Percentiles rank a stretch among this genome's conserved stretches.
Evolutionary conservation across 2,797 vertebrate genomes (phyloP).

Genomic region (Hemibagrus guttatus): DNA sequence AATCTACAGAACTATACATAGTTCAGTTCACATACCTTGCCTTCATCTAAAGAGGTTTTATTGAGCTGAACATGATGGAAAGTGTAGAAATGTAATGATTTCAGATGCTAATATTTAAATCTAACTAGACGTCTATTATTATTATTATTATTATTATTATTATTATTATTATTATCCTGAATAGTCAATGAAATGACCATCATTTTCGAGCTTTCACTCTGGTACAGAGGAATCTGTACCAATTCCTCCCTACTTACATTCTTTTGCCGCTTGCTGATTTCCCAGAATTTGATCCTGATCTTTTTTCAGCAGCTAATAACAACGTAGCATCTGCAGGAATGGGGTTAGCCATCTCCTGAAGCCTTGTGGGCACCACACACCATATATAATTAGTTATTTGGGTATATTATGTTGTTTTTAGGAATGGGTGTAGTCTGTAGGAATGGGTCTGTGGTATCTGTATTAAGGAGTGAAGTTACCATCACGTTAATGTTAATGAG

Average conservation of each 20-base stretch:
- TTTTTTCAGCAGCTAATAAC: slow-evolving; percentile 6
- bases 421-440: not conserved
- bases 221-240: no score
- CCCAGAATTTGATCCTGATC: not conserved
- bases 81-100: not conserved
- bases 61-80: not conserved
- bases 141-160: no score
- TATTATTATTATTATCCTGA: not conserved
- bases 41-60: not conserved
- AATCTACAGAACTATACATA: not conserved
- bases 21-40: not conserved
- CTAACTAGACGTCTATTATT: no score
- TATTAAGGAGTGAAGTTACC: not conserved
- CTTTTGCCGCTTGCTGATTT: not conserved
- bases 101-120: not conserved
- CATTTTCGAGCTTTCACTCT: not conserved
- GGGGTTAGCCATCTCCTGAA: not conserved
- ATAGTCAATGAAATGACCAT: not conserved
- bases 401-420: not conserved
- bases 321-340: not conserved
- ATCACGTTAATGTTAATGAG: not conserved
- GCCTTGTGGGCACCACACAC: not conserved
- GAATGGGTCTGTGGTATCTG: not conserved
- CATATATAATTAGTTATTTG: not conserved
- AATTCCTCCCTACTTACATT: not conserved